These are phyloP conservation scores for Holacanthus passer DNA, from an alignment of 2,113 vertebrate genomes.

Conservation along the genomic window DNA sequence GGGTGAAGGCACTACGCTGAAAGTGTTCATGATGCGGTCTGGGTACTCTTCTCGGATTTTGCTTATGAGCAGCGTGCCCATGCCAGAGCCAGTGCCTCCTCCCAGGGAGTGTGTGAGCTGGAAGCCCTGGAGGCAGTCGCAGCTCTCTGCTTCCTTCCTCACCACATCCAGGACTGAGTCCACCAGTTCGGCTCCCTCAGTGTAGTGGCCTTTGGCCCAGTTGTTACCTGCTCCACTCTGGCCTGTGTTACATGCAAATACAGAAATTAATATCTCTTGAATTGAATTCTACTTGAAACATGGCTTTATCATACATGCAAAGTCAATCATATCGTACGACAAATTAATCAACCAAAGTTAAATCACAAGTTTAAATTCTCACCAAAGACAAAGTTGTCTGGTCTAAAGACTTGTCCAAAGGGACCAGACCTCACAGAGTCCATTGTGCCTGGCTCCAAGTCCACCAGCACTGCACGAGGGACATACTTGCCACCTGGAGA, in stretches of 20 bases:
- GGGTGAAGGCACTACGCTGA: constrained; percentile 75
- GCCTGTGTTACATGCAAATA: constrained; percentile 54
- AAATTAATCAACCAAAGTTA: neutral
- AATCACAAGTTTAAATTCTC: constrained; percentile 14
- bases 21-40: constrained; percentile 77
- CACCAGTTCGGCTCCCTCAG: constrained; percentile 74
- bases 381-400: constrained; percentile 80
- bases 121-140: constrained; percentile 77
- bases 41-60: constrained; percentile 76
- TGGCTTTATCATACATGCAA: neutral
- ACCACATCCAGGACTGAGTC: constrained; percentile 74
- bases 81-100: constrained; percentile 72
- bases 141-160: constrained; percentile 75
- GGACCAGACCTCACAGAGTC: constrained; percentile 76
- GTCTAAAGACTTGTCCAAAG: constrained; percentile 73
- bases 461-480: constrained; percentile 75
- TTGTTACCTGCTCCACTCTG: constrained; percentile 76
- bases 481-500: constrained; percentile 74
- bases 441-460: constrained; percentile 76
- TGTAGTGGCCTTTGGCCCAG: constrained; percentile 79
- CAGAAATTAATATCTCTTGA: neutral
- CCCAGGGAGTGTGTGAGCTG: constrained; percentile 77
- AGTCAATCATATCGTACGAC: neutral
- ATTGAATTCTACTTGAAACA: neutral
- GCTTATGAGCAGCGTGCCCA: constrained; percentile 75